phyloP scores from a whole-genome alignment of 2,797 vertebrate species.

The Phylloscopus collybita region DNA sequence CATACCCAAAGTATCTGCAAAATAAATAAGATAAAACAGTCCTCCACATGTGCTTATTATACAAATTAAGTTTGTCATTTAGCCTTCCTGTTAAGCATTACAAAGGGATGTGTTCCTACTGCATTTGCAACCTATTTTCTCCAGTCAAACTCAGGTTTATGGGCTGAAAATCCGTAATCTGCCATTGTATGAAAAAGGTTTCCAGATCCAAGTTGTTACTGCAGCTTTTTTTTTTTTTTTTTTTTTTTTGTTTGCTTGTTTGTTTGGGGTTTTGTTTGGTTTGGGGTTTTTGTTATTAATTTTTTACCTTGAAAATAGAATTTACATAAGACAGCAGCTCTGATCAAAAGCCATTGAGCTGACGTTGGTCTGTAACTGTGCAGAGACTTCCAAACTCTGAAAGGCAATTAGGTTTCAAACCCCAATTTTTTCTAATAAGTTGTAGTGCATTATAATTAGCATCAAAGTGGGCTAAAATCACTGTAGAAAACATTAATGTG shows the following conservation, averaged over 20 bases:
- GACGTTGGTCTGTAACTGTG: background rate
- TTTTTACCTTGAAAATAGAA: background rate
- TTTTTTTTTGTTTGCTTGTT: background rate
- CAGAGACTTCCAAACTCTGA: background rate
- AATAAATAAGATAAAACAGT: background rate
- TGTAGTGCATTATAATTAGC: background rate
- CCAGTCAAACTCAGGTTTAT: background rate
- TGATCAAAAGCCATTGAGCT: background rate
- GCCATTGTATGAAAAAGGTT: background rate
- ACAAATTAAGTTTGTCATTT: background rate
- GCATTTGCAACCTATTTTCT: background rate
- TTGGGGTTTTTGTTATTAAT: fast-evolving
- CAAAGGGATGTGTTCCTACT: background rate
- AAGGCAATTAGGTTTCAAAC: background rate
- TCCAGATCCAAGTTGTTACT: background rate
- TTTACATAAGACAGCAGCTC: background rate
- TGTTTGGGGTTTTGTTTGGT: background rate
- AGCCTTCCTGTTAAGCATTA: background rate
- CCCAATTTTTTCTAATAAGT: background rate
- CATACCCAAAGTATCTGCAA: background rate
- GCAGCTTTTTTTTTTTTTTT: no score
- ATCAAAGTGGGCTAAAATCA: background rate
- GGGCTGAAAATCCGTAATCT: background rate
- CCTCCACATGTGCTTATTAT: background rate
- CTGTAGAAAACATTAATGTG: background rate